phyloP scores from a whole-genome alignment of 2,888 invertebrate species.

The Chymomyza caudatula region DNA sequence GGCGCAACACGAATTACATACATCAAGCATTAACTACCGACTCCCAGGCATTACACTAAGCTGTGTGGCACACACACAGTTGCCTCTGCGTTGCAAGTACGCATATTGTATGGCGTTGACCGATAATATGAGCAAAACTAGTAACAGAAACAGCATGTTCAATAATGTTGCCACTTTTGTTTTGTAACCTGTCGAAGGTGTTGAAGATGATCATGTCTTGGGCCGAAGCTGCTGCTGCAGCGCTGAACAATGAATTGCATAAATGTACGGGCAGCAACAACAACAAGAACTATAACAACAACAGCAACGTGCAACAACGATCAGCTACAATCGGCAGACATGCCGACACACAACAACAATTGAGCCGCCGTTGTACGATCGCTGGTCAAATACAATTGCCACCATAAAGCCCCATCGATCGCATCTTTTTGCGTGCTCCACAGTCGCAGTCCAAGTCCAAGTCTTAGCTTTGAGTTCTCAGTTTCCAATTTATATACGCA shows the following conservation, averaged over 20 bases:
- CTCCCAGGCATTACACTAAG: not conserved
- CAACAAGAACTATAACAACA: slow-evolving; percentile 12
- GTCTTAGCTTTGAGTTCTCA: not conserved
- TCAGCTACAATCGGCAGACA: slow-evolving; percentile 13
- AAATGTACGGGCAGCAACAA: slow-evolving; percentile 60
- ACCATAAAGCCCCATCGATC: slow-evolving; percentile 51
- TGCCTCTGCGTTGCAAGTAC: not conserved
- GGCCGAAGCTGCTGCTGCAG: slow-evolving; percentile 29
- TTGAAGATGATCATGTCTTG: slow-evolving; percentile 78
- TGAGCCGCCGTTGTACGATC: slow-evolving; percentile 56
- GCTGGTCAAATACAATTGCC: slow-evolving; percentile 69
- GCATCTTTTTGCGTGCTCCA: slow-evolving; percentile 12
- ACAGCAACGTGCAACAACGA: slow-evolving; percentile 21
- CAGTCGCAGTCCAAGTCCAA: not conserved
- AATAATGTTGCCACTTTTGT: slow-evolving; percentile 76
- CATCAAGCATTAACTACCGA: slow-evolving; percentile 66
- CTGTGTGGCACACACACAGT: not conserved
- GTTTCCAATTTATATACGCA: too few relatives aligned
- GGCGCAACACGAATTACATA: slow-evolving; percentile 70
- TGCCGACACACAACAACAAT: slow-evolving; percentile 52
- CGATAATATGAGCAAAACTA: slow-evolving; percentile 38
- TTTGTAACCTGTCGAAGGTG: slow-evolving; percentile 78
- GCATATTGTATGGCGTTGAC: slow-evolving; percentile 42
- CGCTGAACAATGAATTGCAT: slow-evolving; percentile 67
- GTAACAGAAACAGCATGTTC: slow-evolving; percentile 48